Base-by-base conservation (phyloP, 2,113 vertebrate species). In the Cyanistes caeruleus region DNA sequence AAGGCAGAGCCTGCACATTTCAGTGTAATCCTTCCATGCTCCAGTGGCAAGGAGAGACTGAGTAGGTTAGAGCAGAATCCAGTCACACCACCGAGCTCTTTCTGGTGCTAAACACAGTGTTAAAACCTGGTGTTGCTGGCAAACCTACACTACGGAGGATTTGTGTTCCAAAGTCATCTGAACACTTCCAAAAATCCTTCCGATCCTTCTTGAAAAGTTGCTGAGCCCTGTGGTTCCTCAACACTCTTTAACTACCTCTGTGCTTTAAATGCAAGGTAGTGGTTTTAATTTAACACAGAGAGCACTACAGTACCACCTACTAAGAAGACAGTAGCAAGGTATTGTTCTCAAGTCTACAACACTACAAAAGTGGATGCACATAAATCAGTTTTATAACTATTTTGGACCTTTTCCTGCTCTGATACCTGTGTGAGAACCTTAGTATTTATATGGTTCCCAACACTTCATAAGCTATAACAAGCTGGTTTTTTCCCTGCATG, bases 401-500 rank as follows among this genome's bases (percentile, higher is more conserved):
- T 76, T 53, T 73, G 51, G 30, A 51, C 13, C 12, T 62, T 73
- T 30, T 43, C 27, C 33, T 84, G 19, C 51, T 30, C 41, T 80
- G 43, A 15, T 70, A 63, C 23, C 68, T 65, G 33, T 70, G 46
- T 89, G 39, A 86, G 52, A 75, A 48, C 16, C 23, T 84, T 77
- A 67, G 12, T 84, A 43, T 81, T 70, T 48, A 25, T 51, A 17
- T 48, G 44, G 17, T 41, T 90, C 51, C 51, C 48, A 83, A 24
- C 46, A 41, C 28, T 90, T 28, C n/a, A 11, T 31, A 44, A 81
- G 39, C 31, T 41, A 60, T 5, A 81, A 49, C 4, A 25, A 68
- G 14, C 16, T 86, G 3, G 59, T 86, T 86, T 80, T 91, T 15
- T 15, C 17, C 0, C 0, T 53, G 20, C 35, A 11, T 22, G n/a